Base-by-base conservation (phyloP, 2,888 invertebrate genomes). In the Empis livida region DNA sequence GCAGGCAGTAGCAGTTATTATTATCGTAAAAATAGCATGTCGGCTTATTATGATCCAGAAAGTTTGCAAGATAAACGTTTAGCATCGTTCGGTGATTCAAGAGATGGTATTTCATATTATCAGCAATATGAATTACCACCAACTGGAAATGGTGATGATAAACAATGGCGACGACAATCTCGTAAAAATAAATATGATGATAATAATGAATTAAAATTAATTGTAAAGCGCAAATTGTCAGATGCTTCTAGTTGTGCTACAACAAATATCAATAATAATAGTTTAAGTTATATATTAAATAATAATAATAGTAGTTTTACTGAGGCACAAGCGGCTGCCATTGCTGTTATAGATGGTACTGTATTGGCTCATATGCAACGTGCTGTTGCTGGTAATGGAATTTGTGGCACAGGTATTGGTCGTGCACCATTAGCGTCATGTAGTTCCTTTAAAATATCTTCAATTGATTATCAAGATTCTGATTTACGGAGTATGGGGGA, bases 361-460 rank as follows among this genome's bases (percentile, higher is more conserved):
- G 23, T 27, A 27, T 8, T 27, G 23, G 23, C 23, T 2, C 23
- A 27, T 27, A 27, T 27, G 23, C 10, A 17, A 13, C 39, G 39
- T 10, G 51, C 51, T 50, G 48, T 59, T 5, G 61, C 62, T 6
- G 60, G 57, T 47, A 65, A 72, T 71, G 57, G 57, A 30, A 56
- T 62, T 35, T 57, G 57, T 46, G 57, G 59, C 72, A 79, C 57
- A 15, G 59, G 60, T 41, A 49, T 51, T 23, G 60, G 58, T 43
- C 71, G 84, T 52, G 87, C 87, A 20, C 87, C 87, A 14, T 72
- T 87, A 51, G 87, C 87, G 48, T 87, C 87, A 43, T 79, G 84
- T 63, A 85, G 84, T 61, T 87, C 85, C 68, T 81, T 79, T 59
- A 83, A 80, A 54, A 80, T 80, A 54, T 82, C 82, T 30, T 79